These are phyloP conservation scores for Pinna nobilis DNA, from an alignment of 1,140 invertebrate species.

Conservation along the genomic window DNA sequence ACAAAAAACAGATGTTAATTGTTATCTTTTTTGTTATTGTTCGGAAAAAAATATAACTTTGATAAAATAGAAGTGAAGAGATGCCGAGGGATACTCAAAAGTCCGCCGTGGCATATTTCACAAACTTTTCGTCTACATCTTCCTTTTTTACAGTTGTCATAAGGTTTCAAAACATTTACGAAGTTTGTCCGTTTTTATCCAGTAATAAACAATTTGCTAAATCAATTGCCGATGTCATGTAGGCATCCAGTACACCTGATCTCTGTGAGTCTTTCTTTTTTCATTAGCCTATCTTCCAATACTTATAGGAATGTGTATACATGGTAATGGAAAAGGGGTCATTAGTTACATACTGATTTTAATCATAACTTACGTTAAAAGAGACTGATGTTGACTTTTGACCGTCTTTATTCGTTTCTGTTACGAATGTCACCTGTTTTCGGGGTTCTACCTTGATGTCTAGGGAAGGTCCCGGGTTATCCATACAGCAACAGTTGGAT, in stretches of 20 bases:
- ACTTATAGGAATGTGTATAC: not conserved
- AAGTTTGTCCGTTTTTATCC: too few relatives aligned
- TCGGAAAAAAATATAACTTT: too few relatives aligned
- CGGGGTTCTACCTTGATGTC: conserved; percentile 8
- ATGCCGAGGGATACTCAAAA: too few relatives aligned
- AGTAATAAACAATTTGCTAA: too few relatives aligned
- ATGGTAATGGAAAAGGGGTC: not conserved
- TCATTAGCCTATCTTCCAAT: not conserved
- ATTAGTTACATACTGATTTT: too few relatives aligned
- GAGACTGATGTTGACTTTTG: not conserved
- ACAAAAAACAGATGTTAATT: too few relatives aligned
- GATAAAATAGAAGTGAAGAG: too few relatives aligned
- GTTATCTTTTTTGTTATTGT: too few relatives aligned
- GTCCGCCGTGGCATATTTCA: too few relatives aligned
- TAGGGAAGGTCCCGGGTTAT: conserved; percentile 11
- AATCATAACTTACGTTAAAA: conserved; percentile 22
- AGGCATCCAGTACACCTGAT: not conserved
- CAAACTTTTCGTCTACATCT: too few relatives aligned
- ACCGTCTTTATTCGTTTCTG: conserved; percentile 12
- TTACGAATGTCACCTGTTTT: conserved; percentile 15
- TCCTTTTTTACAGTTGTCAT: too few relatives aligned
- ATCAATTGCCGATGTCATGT: not conserved
- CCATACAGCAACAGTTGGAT: conserved; percentile 19
- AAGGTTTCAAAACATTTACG: too few relatives aligned
- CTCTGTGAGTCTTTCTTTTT: not conserved